phyloP scores from a whole-genome alignment of 2,113 vertebrate genomes.

The Amphiprion ocellaris region DNA sequence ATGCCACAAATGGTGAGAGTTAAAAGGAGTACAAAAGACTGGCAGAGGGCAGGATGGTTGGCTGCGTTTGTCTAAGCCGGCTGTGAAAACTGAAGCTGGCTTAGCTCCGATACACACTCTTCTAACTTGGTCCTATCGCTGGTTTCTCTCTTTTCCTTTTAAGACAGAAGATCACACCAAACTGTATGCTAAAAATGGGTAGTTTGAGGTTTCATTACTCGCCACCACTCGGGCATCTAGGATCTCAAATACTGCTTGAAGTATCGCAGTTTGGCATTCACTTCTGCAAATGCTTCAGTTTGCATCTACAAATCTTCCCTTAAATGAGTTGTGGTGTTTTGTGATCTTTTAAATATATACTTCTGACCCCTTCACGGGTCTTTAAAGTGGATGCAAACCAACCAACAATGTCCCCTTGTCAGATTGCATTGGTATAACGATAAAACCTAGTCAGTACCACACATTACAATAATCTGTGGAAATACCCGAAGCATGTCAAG shows the following conservation, averaged over 20 bases:
- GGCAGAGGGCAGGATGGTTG: conserved; percentile 30
- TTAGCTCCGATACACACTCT: not conserved
- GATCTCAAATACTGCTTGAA: not conserved
- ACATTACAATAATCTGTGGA: not conserved
- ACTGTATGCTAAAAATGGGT: not conserved
- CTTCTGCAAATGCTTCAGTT: not conserved
- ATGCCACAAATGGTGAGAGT: conserved; percentile 32
- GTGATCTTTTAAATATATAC: not conserved
- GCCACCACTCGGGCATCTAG: not conserved
- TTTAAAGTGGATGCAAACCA: not conserved
- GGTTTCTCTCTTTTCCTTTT: not conserved
- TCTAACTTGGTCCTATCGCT: not conserved
- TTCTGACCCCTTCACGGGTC: not conserved
- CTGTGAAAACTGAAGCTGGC: conserved; percentile 40
- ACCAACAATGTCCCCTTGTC: not conserved
- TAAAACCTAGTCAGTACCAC: not conserved
- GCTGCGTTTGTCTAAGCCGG: conserved; percentile 21
- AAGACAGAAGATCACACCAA: conserved; percentile 4
- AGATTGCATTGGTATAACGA: not conserved
- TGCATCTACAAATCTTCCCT: not conserved
- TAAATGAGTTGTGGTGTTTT: not conserved
- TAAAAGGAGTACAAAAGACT: conserved; percentile 39
- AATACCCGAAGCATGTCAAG: no score
- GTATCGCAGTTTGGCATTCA: not conserved
- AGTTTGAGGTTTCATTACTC: conserved; percentile 3